A percentile compares a stretch with the other conserved stretches of the same genome.
Conservation (phyloP, 2,113 vertebrate species). For the Lethenteron camtschaticum region DNA sequence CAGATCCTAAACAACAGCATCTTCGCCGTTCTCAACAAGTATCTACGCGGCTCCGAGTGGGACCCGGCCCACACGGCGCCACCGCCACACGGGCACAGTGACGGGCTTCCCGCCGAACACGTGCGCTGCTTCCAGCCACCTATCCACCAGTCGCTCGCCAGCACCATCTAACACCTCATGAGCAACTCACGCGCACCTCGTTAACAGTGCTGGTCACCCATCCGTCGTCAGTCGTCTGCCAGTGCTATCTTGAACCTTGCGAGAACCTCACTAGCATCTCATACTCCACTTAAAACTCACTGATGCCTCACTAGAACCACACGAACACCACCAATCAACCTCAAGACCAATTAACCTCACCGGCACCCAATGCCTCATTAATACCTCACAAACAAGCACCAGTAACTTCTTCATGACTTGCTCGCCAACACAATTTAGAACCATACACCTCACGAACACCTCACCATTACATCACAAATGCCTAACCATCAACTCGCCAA, state of each 20-base stretch:
- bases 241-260: background rate
- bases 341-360: no score
- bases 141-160: conserved; percentile 95
- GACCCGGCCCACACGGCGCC: conserved; percentile 40
- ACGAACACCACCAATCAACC: no score
- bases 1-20: conserved; percentile 98
- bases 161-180: conserved; percentile 52
- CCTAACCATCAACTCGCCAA: no score
- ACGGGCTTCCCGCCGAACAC: conserved; percentile 51
- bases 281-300: background rate
- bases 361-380: no score
- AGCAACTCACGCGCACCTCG: background rate
- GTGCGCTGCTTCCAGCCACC: conserved; percentile 98
- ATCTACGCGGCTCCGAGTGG: conserved; percentile 95
- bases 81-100: background rate
- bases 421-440: no score
- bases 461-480: no score
- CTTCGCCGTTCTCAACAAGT: conserved; percentile 97
- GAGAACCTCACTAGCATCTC: background rate
- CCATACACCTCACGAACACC: no score
- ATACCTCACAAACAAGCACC: no score
- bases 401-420: no score
- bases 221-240: background rate
- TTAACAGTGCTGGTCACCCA: background rate
- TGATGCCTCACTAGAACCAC: background rate